Percentiles rank a stretch among this genome's conserved stretches.
phyloP scores from a whole-genome alignment of 2,888 invertebrate genomes.

The Drosophila meridiana region DNA sequence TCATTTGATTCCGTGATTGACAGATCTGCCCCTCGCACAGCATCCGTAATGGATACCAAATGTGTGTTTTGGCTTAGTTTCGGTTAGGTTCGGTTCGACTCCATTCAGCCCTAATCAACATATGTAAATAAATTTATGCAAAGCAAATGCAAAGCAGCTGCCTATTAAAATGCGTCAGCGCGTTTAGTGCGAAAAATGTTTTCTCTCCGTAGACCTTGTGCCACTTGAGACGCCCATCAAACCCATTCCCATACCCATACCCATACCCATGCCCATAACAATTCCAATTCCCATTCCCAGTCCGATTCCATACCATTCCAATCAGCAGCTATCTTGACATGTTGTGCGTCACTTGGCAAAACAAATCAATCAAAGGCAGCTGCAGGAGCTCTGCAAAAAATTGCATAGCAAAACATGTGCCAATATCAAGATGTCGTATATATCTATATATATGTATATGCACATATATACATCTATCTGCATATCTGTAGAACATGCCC shows the following conservation, averaged over 20 bases:
- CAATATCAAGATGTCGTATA: constrained; percentile 17
- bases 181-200: constrained; percentile 47
- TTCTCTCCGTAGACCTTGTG: constrained; percentile 43
- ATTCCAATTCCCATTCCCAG: background rate
- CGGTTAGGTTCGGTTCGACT: constrained; percentile 20
- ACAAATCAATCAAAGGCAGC: constrained; percentile 74
- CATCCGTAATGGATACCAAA: constrained; percentile 67
- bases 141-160: constrained; percentile 69
- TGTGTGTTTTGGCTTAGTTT: constrained; percentile 23
- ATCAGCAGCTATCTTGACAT: constrained; percentile 52
- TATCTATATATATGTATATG: background rate
- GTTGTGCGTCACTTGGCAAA: constrained; percentile 74
- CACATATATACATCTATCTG: background rate
- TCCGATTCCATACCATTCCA: constrained; percentile 24
- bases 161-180: constrained; percentile 42
- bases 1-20: constrained; percentile 70
- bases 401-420: constrained; percentile 48
- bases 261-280: constrained; percentile 21
- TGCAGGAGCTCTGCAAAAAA: constrained; percentile 44
- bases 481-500: constrained; percentile 33
- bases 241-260: constrained; percentile 8
- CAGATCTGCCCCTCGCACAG: constrained; percentile 38
- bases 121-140: constrained; percentile 42
- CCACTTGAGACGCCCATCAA: constrained; percentile 49
- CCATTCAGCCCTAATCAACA: constrained; percentile 41